Percentiles rank a stretch among this genome's conserved stretches.
Conservation (phyloP, 2,888 invertebrate genomes). For the Rhorus exstirpatorius region DNA sequence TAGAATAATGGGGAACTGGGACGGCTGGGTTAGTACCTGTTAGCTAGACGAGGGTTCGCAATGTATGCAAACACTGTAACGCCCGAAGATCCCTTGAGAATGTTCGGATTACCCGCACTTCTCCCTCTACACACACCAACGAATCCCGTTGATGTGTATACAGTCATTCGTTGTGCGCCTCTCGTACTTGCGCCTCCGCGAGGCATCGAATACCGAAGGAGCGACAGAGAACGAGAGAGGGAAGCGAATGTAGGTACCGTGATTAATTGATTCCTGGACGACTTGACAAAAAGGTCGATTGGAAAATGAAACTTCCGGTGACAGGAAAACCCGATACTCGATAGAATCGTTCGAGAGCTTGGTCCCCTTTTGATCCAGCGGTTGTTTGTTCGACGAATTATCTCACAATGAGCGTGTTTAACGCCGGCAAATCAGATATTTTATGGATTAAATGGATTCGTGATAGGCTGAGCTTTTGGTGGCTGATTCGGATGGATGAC, state of each 20-base stretch:
- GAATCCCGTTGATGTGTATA: constrained; percentile 12
- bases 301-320: constrained; percentile 16
- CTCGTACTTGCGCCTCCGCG: constrained; percentile 25
- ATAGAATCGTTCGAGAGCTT: background rate
- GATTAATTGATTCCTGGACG: constrained; percentile 63
- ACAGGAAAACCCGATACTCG: background rate
- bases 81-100: constrained; percentile 78
- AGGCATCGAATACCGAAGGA: constrained; percentile 23
- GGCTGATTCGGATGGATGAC: constrained; percentile 26
- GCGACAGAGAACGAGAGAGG: constrained; percentile 6
- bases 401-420: constrained; percentile 7
- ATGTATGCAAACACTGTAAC: constrained; percentile 82
- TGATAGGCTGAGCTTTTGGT: background rate
- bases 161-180: constrained; percentile 37
- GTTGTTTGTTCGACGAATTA: constrained; percentile 18
- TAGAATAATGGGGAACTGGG: constrained; percentile 80
- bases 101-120: constrained; percentile 81
- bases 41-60: constrained; percentile 80
- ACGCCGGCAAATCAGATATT: constrained; percentile 8
- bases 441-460: constrained; percentile 1
- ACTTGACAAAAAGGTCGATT: constrained; percentile 39
- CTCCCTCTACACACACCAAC: constrained; percentile 66
- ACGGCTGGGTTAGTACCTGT: constrained; percentile 78
- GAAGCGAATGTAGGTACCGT: constrained; percentile 35
- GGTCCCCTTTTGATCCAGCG: background rate